Base-by-base conservation (phyloP, 2,888 invertebrate genomes). In the Agrotis puta region DNA sequence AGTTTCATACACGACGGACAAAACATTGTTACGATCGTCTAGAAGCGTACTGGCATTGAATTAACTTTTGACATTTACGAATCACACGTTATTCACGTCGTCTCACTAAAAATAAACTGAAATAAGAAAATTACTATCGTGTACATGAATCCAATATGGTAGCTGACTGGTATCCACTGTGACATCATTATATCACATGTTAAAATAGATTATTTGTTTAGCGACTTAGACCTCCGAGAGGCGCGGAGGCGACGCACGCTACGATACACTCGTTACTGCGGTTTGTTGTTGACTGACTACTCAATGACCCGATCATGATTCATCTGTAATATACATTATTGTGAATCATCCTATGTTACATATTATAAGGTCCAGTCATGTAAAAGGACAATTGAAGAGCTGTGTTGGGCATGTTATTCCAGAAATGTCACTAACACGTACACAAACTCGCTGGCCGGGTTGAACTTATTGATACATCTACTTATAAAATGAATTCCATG, bases 171-270 rank as follows among this genome's bases (percentile, higher is more conserved):
- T 89, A 92, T 92, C 92, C 93, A 94, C 89, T 92, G 94, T 93
- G 94, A 94, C 94, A 94, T 94, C 94, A 94, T 94, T 93, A 92
- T 94, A 94, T 94, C 95, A 94, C 94, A 94, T 94, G 92, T 93
- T 94, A 92, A 92, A 94, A 93, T 92, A 93, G 92, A 93, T 90
- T 94, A 93, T 94, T 94, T 93, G 92, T 92, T 93, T 92, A 93
- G 91, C 90, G 89, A 89, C 89, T 91, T 86, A 89, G 90, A 89
- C 90, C 89, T 89, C 88, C 79, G 85, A 65, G 87, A 87, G 87
- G 88, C 88, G 88, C 84, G 85, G 84, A 84, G 83, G 86, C 85
- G 86, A 86, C 91, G 91, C 85, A 88, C 88, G 87, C 89, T 87
- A 86, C 91, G 91, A 85, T 87, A 91, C 88, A 87, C 91, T 88